phyloP scores from a whole-genome alignment of 2,888 invertebrate species.

The Metalampra italica region DNA sequence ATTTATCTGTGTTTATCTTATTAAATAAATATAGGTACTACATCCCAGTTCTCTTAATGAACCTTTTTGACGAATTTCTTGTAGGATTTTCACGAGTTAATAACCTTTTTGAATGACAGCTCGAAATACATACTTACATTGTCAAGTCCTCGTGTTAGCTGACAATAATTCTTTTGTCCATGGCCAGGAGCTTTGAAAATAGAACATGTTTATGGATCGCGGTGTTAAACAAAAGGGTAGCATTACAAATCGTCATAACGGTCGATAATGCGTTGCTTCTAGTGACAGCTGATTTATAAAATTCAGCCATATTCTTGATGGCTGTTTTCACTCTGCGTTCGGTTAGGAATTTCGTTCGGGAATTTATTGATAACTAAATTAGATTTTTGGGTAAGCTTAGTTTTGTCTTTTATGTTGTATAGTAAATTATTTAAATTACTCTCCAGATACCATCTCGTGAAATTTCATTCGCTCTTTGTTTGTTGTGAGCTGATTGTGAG shows the following conservation, averaged over 20 bases:
- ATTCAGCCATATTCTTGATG: slow-evolving; percentile 2
- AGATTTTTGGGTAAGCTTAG: slow-evolving; percentile 5
- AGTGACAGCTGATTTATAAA: slow-evolving; percentile 42
- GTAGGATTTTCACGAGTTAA: too few relatives aligned
- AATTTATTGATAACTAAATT: slow-evolving; percentile 16
- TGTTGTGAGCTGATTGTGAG: too few relatives aligned
- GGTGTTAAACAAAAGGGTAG: slow-evolving; percentile 30
- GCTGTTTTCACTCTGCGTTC: slow-evolving; percentile 14
- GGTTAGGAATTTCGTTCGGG: slow-evolving; percentile 10
- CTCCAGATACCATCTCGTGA: neutral
- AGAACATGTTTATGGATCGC: slow-evolving; percentile 37
- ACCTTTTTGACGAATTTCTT: too few relatives aligned
- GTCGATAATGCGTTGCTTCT: slow-evolving; percentile 37
- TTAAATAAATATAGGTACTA: too few relatives aligned
- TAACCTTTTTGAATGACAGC: too few relatives aligned
- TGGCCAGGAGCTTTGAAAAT: slow-evolving; percentile 27
- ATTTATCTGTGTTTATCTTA: too few relatives aligned
- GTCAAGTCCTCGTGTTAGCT: too few relatives aligned
- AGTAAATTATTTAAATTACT: neutral
- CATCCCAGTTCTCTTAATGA: too few relatives aligned
- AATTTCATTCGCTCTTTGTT: too few relatives aligned
- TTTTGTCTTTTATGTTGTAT: neutral
- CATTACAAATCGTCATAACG: slow-evolving; percentile 53
- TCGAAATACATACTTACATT: too few relatives aligned
- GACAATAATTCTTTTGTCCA: neutral